phyloP scores from a whole-genome alignment of 2,797 vertebrate species.

The Labroides dimidiatus region DNA sequence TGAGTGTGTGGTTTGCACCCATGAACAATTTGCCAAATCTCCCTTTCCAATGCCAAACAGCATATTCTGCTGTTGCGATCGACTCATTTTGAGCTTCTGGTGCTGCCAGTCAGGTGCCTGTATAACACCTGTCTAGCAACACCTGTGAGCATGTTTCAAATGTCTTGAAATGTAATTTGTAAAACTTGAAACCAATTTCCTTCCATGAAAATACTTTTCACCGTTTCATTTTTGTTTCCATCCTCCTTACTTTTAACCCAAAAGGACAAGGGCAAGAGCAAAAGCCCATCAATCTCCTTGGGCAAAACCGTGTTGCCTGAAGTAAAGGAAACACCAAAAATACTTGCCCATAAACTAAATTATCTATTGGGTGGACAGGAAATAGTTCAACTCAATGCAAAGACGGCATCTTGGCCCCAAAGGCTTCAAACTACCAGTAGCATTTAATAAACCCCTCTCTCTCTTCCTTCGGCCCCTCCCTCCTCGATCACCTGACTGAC shows the following conservation, averaged over 20 bases:
- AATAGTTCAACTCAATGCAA: constrained; percentile 56
- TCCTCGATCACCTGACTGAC: constrained; percentile 73
- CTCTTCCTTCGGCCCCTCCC: constrained; percentile 13
- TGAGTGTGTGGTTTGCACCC: too few relatives aligned
- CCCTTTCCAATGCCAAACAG: too few relatives aligned
- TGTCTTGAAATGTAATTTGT: neutral
- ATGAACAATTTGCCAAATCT: too few relatives aligned
- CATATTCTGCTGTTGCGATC: too few relatives aligned
- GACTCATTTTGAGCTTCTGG: too few relatives aligned
- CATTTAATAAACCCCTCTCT: constrained; percentile 80
- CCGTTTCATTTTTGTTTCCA: neutral
- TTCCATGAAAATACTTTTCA: neutral
- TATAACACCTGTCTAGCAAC: too few relatives aligned
- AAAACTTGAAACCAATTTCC: neutral
- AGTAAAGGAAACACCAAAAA: constrained; percentile 44
- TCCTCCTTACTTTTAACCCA: constrained; percentile 3
- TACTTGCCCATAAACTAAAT: constrained; percentile 53
- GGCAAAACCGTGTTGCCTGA: constrained; percentile 13
- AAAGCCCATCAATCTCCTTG: neutral
- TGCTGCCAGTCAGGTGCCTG: too few relatives aligned
- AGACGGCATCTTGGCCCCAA: constrained; percentile 76
- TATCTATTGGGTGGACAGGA: constrained; percentile 58
- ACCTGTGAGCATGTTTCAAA: too few relatives aligned
- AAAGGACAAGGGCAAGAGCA: constrained; percentile 18
- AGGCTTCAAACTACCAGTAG: constrained; percentile 80